A percentile compares a stretch with the other conserved stretches of the same genome.
Conservation (phyloP, 2,797 vertebrate species). For the Anableps anableps region DNA sequence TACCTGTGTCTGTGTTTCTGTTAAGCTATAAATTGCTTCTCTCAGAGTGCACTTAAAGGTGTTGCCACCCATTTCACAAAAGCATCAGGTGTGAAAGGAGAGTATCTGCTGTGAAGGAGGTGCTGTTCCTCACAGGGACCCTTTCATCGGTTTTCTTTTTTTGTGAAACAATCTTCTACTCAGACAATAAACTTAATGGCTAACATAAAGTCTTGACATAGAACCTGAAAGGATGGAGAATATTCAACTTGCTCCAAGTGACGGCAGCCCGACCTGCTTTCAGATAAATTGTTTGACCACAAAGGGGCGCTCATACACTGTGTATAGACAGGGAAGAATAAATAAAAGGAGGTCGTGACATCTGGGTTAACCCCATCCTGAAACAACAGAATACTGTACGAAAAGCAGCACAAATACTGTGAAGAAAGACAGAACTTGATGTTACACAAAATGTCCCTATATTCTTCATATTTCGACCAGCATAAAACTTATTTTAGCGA, state of each 20-base stretch:
- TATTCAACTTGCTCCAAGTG: background rate
- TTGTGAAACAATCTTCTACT: background rate
- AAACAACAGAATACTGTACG: background rate
- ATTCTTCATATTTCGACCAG: background rate
- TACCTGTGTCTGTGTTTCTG: slow-evolving; percentile 15
- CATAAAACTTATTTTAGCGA: background rate
- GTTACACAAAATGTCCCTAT: background rate
- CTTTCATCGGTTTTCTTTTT: slow-evolving; percentile 17
- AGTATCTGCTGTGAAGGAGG: slow-evolving; percentile 8
- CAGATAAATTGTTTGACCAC: slow-evolving; percentile 7
- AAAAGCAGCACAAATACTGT: background rate
- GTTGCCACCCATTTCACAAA: slow-evolving; percentile 42
- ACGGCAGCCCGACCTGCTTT: background rate
- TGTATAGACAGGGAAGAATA: background rate
- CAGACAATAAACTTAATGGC: background rate
- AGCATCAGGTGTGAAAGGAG: slow-evolving; percentile 33
- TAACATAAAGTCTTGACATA: background rate
- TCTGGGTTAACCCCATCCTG: background rate
- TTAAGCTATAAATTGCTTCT: slow-evolving; percentile 16
- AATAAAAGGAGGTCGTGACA: background rate
- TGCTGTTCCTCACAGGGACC: slow-evolving; percentile 24
- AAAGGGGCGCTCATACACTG: background rate
- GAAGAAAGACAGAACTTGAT: background rate
- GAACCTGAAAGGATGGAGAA: background rate
- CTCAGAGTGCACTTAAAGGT: slow-evolving; percentile 9